Conservation (phyloP, 2,113 vertebrate genomes). For the Ondatra zibethicus region DNA sequence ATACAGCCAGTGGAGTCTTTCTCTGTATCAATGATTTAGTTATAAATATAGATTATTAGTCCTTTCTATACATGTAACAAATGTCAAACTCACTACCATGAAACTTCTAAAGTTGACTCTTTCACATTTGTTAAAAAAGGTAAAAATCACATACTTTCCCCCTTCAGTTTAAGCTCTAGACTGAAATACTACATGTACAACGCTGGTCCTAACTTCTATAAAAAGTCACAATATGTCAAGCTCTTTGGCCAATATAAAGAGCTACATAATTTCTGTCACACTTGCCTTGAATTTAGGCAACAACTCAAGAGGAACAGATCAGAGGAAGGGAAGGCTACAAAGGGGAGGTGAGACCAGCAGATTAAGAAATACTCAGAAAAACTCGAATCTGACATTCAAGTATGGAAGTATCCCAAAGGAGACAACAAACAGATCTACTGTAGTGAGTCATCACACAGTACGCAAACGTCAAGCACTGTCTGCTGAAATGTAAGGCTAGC, state of each 20-base stretch:
- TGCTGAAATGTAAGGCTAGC: constrained; percentile 75
- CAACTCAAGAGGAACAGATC: constrained; percentile 58
- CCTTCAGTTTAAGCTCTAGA: constrained; percentile 75
- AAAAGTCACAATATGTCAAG: constrained; percentile 60
- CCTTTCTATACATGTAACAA: constrained; percentile 82
- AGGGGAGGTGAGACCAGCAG: constrained; percentile 77
- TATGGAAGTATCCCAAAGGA: constrained; percentile 83
- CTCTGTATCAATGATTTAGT: constrained; percentile 84
- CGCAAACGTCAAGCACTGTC: constrained; percentile 78
- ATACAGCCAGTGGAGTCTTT: constrained; percentile 68
- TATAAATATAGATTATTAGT: constrained; percentile 84
- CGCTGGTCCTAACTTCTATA: constrained; percentile 74
- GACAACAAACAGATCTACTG: constrained; percentile 80
- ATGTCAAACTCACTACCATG: constrained; percentile 78
- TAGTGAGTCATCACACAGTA: constrained; percentile 81
- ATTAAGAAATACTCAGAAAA: constrained; percentile 64
- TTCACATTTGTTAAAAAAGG: constrained; percentile 84
- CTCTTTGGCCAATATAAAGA: constrained; percentile 67
- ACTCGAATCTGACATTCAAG: constrained; percentile 88
- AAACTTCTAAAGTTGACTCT: constrained; percentile 80
- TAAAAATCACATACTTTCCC: constrained; percentile 81
- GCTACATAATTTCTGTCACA: constrained; percentile 80
- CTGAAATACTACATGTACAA: constrained; percentile 65
- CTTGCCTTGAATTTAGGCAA: constrained; percentile 74
- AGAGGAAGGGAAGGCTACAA: constrained; percentile 67